Conservation (phyloP, 1,140 invertebrate genomes). For the Elysia chlorotica region DNA sequence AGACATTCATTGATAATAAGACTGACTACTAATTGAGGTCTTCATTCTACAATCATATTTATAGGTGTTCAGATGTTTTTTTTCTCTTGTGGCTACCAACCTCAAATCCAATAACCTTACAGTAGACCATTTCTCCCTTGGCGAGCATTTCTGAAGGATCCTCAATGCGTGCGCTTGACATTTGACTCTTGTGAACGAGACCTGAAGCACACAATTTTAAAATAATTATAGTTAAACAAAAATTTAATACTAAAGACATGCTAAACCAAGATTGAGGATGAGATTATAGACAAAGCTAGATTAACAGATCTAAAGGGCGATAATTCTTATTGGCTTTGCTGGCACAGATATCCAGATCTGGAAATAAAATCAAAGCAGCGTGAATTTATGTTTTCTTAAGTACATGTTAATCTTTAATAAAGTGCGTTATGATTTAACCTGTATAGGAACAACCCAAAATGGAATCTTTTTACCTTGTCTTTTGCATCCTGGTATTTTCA, state of each 20-base stretch:
- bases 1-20: too few species aligned
- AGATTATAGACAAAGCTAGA: background rate
- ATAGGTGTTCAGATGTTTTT: too few species aligned
- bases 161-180: slow-evolving; percentile 52
- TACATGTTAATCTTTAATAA: too few species aligned
- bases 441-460: background rate
- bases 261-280: background rate
- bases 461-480: slow-evolving; percentile 48
- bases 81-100: slow-evolving; percentile 32
- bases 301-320: background rate
- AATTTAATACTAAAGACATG: background rate
- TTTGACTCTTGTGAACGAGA: slow-evolving; percentile 58
- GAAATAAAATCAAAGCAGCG: slow-evolving; percentile 4
- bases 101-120: slow-evolving; percentile 57
- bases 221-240: background rate
- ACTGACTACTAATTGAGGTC: too few species aligned
- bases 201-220: slow-evolving; percentile 34
- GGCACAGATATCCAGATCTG: background rate
- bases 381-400: background rate
- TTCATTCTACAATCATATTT: too few species aligned
- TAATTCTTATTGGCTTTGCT: background rate
- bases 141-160: slow-evolving; percentile 54
- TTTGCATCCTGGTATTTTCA: slow-evolving; percentile 51
- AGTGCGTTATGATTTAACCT: background rate
- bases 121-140: slow-evolving; percentile 52